Evolutionary conservation across 1,140 invertebrate species (phyloP).

Genomic region (Coboldia fuscipes): DNA sequence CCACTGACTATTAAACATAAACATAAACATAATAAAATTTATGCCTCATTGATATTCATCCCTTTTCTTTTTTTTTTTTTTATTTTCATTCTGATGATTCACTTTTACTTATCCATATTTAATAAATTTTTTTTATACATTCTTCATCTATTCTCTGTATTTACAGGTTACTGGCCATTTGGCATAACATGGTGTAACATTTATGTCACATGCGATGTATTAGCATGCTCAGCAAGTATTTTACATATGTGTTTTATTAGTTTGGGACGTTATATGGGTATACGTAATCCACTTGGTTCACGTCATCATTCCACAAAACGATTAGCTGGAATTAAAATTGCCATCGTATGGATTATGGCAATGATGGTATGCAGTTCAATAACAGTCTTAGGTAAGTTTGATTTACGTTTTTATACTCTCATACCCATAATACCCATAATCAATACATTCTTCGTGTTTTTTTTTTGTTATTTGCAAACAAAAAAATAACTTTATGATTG

Average conservation of each 20-base stretch:
- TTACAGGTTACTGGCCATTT: slow-evolving; percentile 78
- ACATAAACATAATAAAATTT: no score
- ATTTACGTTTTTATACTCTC: background rate
- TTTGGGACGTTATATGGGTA: slow-evolving; percentile 76
- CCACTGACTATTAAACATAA: no score
- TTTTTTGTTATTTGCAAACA: no score
- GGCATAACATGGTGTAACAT: slow-evolving; percentile 74
- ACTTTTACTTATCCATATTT: background rate
- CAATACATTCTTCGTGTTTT: no score
- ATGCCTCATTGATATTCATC: no score
- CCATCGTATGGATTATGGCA: slow-evolving; percentile 64
- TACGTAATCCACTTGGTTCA: slow-evolving; percentile 70
- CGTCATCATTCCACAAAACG: slow-evolving; percentile 53
- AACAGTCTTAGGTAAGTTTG: slow-evolving; percentile 56
- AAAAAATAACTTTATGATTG: no score
- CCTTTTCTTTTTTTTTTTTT: background rate
- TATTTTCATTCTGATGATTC: no score
- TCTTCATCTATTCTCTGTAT: background rate
- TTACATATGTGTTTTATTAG: slow-evolving; percentile 97
- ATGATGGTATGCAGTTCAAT: slow-evolving; percentile 74
- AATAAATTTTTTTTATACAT: slow-evolving; percentile 27
- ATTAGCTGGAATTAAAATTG: slow-evolving; percentile 60
- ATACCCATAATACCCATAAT: no score
- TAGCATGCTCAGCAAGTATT: slow-evolving; percentile 83
- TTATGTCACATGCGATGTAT: slow-evolving; percentile 85